These are phyloP conservation scores for Sternotherus odoratus DNA, from an alignment of 2,797 vertebrate genomes.

Conservation along the genomic window DNA sequence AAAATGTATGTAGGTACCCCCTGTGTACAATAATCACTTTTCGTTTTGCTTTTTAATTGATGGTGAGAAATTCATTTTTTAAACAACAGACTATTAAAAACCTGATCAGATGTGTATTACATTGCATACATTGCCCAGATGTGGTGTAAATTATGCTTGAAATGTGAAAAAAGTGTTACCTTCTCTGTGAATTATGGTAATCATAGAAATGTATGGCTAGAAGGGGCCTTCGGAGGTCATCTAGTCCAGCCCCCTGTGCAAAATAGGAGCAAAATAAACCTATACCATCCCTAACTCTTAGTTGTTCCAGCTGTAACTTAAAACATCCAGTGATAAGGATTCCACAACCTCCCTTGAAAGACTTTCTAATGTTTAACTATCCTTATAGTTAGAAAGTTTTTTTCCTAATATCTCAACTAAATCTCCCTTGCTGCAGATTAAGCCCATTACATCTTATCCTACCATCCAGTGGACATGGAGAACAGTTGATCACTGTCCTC, in stretches of 20 bases:
- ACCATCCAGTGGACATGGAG: too few species aligned
- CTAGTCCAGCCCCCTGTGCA: too few species aligned
- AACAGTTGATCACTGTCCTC: neutral
- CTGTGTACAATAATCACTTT: neutral
- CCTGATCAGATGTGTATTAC: neutral
- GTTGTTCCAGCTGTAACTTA: neutral
- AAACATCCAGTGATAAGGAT: neutral
- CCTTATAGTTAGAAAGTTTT: neutral
- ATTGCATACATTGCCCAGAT: neutral
- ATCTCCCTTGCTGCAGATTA: neutral
- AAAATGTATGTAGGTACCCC: neutral
- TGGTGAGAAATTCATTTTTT: conserved; percentile 54
- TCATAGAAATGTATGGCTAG: neutral
- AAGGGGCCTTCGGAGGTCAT: neutral
- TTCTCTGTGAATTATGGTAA: neutral
- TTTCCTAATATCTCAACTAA: neutral
- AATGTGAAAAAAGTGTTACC: neutral
- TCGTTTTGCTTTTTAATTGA: conserved; percentile 37
- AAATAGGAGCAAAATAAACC: neutral
- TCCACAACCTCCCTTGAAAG: neutral
- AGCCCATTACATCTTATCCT: too few species aligned
- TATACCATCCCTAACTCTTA: neutral
- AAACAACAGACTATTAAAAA: neutral
- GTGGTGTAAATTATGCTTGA: neutral
- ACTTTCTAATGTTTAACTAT: neutral